Evolutionary conservation across 2,888 invertebrate genomes (phyloP).

Genomic region (Folsomia manolachei): DNA sequence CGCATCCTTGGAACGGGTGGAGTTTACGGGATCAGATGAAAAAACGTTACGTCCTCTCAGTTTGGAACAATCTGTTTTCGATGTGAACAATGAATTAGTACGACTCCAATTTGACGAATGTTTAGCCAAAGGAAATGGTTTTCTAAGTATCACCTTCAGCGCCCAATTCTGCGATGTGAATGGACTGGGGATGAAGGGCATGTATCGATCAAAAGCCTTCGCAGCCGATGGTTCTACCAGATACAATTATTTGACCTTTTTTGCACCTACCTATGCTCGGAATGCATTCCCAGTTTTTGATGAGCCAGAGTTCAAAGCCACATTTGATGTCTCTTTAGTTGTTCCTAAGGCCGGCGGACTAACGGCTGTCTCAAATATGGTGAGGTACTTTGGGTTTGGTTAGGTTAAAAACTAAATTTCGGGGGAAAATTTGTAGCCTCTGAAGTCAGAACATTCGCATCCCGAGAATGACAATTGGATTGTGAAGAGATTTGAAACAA

Average conservation of each 20-base stretch:
- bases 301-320: slow-evolving; percentile 93
- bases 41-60: neutral
- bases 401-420: neutral
- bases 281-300: slow-evolving; percentile 97
- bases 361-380: slow-evolving; percentile 92
- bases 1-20: slow-evolving; percentile 9
- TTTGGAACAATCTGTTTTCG: neutral
- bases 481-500: slow-evolving; percentile 70
- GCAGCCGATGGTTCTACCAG: slow-evolving; percentile 69
- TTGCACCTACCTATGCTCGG: slow-evolving; percentile 82
- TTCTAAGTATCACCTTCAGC: slow-evolving; percentile 68
- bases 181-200: slow-evolving; percentile 71
- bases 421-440: slow-evolving; percentile 21
- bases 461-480: slow-evolving; percentile 56
- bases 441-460: slow-evolving; percentile 52
- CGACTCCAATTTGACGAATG: slow-evolving; percentile 13
- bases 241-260: slow-evolving; percentile 86
- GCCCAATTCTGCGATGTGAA: slow-evolving; percentile 73
- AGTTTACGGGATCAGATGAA: slow-evolving; percentile 12
- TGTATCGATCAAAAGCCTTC: slow-evolving; percentile 84
- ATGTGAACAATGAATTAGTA: neutral
- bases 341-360: slow-evolving; percentile 75
- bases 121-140: slow-evolving; percentile 8
- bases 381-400: slow-evolving; percentile 52
- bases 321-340: slow-evolving; percentile 81